Evolutionary conservation across 2,888 invertebrate species (phyloP), one percentile per base, ranked within the genome.

Genomic region (Geophilus truncorum): DNA sequence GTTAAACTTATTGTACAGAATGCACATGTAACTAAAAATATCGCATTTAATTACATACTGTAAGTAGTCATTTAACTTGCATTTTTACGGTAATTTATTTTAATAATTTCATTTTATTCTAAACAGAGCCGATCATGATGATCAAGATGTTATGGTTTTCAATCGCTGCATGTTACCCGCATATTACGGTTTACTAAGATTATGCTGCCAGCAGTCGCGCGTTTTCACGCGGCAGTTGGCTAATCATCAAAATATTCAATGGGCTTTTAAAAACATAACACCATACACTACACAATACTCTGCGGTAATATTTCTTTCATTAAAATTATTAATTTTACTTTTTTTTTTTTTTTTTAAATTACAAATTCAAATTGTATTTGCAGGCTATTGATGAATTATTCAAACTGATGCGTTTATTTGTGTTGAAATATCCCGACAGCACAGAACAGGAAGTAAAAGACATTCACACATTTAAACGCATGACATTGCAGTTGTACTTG

Each of bases 21-120:
- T 88, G 92, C 93, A 62, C 92, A 94, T 85, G 93, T 97, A 82
- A 94, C 93, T 77, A 95, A 96, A 88, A 96, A 97, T 87, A 96
- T 97, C 87, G 96, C 96, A 83, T 97, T 96, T 89, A 97, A 96
- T 88, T 97, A 97, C 86, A 97, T 97, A 87, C 89, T 97, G 96
- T 96, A 89, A 92, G 93, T 90, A 81, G 32, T 77, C 28, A 12
- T 77, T 77, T 30, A 9, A n/a, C n/a, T n/a, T n/a, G n/a, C n/a
- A n/a, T n/a, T n/a, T n/a, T n/a, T n/a, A n/a, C n/a, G n/a, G n/a
- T n/a, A n/a, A n/a, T n/a, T n/a, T n/a, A n/a, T n/a, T 18, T 2
- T 12, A 23, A 23, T 70, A 15, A 79, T 79, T 82, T 82, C 10
- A n/a, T 70, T 40, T 40, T 40, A 6, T 1, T 40, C n/a, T 7